Evolutionary conservation across 2,888 invertebrate genomes (phyloP), one percentile per base, ranked within the genome.

Genomic region (Agrochola macilenta): DNA sequence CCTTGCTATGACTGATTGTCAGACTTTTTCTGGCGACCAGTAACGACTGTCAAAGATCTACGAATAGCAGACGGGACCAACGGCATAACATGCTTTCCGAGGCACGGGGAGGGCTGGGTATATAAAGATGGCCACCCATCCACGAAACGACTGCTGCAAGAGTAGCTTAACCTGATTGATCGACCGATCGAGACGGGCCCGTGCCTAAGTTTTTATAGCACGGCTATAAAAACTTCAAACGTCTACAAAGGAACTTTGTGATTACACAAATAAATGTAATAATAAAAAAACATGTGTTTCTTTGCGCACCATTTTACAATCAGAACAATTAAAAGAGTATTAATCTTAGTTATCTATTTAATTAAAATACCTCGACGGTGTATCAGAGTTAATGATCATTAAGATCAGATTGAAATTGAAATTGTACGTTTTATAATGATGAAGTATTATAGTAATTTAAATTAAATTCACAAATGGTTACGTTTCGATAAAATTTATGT

Each of bases 301-400:
- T 52, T 52, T 58, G 49, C 58, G 30, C 57, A 49, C 12, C 8
- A 43, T 39, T 43, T 30, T n/a, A 35, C 39, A 43, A 14, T 58
- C 23, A 64, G 26, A 64, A 12, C n/a, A 60, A 73, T 79, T 43
- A 64, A 58, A 72, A 26, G 23, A 12, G 11, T 26, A 80, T 73
- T 52, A 46, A 80, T 80, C 81, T 80, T 52, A 17, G 5, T 65
- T 35, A 78, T 78, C 74, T 35, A 7, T 43, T 58, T 60, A 58
- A 72, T 73, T 54, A 7, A 46, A 72, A 58, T 63, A 57, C 43
- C 20, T 43, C 1, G n/a, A 23, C 39, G 8, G 14, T 64, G 14
- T 64, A 71, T 78, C 78, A 64, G 9, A 49, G 1, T 49, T 20
- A 60, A 14, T 35, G 20, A 57, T 64, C 39, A n/a, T 54, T 54